Percentiles rank a stretch among this genome's conserved stretches.
Conservation (phyloP, 2,797 vertebrate species). For the Aythya fuligula region DNA sequence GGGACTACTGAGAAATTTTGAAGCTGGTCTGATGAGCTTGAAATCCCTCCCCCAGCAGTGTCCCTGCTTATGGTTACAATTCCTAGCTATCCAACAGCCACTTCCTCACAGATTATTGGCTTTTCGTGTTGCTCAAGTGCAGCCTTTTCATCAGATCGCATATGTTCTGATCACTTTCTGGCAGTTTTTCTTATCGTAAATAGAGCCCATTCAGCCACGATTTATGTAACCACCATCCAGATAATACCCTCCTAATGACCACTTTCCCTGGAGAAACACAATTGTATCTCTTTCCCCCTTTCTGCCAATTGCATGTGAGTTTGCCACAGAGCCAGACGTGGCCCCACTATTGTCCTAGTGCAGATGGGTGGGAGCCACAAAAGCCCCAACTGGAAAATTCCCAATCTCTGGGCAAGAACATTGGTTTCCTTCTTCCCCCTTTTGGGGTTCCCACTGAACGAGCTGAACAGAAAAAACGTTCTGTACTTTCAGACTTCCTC, state of each 20-base stretch:
- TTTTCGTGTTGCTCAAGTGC: constrained; percentile 61
- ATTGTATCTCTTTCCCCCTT: background rate
- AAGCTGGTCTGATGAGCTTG: background rate
- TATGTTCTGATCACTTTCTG: constrained; percentile 69
- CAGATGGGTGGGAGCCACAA: constrained; percentile 51
- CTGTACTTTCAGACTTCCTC: background rate
- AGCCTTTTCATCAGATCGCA: constrained; percentile 47
- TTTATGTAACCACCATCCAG: constrained; percentile 45
- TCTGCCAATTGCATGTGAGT: constrained; percentile 55
- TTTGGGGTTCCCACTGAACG: background rate
- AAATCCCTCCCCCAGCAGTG: background rate
- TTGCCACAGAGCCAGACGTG: constrained; percentile 21
- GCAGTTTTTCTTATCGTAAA: constrained; percentile 69
- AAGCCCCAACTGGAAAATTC: constrained; percentile 47
- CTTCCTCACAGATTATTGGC: constrained; percentile 64
- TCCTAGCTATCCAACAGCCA: constrained; percentile 33
- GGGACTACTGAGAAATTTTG: background rate
- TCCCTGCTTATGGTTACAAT: constrained; percentile 59
- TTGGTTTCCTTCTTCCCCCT: background rate
- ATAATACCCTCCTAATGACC: constrained; percentile 70
- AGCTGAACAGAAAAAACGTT: background rate
- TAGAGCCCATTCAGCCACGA: constrained; percentile 54
- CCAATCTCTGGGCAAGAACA: background rate
- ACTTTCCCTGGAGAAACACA: constrained; percentile 54
- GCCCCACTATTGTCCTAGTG: constrained; percentile 17